Conservation (phyloP, 2,797 vertebrate genomes). For the Graptemys geographica region DNA sequence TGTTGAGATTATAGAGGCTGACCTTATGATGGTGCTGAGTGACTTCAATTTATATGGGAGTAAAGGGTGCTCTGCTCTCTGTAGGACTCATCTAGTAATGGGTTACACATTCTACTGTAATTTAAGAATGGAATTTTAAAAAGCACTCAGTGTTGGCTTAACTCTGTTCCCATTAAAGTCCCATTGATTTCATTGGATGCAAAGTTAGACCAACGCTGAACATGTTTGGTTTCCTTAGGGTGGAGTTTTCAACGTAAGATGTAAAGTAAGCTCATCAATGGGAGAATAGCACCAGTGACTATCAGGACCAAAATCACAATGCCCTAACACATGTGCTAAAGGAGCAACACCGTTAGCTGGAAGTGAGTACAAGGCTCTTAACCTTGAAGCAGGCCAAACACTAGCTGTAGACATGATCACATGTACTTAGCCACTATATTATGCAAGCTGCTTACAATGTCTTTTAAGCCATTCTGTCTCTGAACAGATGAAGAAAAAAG, state of each 20-base stretch:
- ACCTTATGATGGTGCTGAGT: neutral
- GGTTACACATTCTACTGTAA: neutral
- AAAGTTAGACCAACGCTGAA: neutral
- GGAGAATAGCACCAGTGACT: neutral
- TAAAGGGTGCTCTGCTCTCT: neutral
- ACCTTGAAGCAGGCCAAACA: neutral
- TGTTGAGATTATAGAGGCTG: neutral
- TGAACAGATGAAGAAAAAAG: neutral
- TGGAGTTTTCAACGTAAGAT: neutral
- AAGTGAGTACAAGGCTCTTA: neutral
- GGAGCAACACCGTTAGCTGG: neutral
- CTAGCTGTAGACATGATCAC: neutral
- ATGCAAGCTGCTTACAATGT: neutral
- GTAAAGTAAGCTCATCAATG: neutral
- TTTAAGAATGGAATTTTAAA: conserved; percentile 8
- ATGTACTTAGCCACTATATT: neutral
- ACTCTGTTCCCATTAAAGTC: neutral
- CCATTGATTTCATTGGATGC: neutral
- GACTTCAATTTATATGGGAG: neutral
- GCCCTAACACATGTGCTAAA: neutral
- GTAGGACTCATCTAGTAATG: neutral
- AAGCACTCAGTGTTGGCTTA: neutral
- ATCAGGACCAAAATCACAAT: neutral
- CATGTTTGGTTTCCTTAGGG: neutral
- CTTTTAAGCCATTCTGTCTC: neutral